Percentiles rank a stretch among this genome's conserved stretches.
phyloP scores from a whole-genome alignment of 2,113 vertebrate genomes.

The Neolamprologus ventralis region DNA sequence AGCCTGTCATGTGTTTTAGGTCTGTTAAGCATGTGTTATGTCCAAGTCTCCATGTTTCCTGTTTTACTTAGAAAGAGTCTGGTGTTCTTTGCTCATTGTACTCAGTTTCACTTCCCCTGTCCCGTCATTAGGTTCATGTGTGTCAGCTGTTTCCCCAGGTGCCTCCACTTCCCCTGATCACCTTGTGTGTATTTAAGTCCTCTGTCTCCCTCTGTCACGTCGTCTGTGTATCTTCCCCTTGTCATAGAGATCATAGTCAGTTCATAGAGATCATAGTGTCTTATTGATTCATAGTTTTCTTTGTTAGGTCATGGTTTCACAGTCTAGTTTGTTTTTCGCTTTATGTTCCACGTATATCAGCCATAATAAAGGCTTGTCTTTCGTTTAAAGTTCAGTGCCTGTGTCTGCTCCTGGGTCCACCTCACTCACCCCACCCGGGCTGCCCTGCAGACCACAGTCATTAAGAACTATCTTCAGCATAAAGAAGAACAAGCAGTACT shows the following conservation, averaged over 20 bases:
- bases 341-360: neutral
- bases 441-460: neutral
- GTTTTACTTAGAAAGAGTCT: neutral
- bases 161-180: accelerated
- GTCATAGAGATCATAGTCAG: neutral
- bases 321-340: neutral
- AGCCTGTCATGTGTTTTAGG: neutral
- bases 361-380: neutral
- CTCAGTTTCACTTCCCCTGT: neutral
- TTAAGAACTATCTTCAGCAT: neutral
- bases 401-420: neutral
- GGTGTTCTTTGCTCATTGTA: neutral
- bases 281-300: neutral
- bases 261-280: accelerated
- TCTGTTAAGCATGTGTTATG: neutral
- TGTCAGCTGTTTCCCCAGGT: neutral
- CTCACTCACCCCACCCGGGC: accelerated
- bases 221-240: accelerated
- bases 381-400: neutral
- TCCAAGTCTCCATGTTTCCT: neutral
- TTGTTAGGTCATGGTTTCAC: neutral
- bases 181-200: neutral
- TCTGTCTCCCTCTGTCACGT: neutral
- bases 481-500: neutral
- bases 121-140: neutral